Base-by-base conservation (phyloP, 1,140 invertebrate species). In the Euwallacea similis region DNA sequence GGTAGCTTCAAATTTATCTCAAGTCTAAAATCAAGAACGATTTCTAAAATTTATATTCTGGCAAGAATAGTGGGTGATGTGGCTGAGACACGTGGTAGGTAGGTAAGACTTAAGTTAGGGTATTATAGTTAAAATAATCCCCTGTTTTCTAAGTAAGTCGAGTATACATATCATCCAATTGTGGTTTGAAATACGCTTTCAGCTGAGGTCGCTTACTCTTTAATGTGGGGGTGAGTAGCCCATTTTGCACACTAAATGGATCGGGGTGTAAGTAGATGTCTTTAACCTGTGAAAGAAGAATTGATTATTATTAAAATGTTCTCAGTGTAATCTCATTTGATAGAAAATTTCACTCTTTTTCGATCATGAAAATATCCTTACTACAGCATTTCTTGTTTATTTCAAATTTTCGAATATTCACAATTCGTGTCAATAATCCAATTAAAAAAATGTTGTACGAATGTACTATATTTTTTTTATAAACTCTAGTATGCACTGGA, bases 161-260 rank as follows among this genome's bases (percentile, higher is more conserved):
- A 10, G 77, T 86, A 84, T 97, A 98, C 88, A 98, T 92, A 82
- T 95, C 93, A 79, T 95, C 93, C 75, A 97, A 86, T 81, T 95
- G 92, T 9, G 92, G 91, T 78, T 94, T 94, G 83, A 96, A 97
- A 78, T 94, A 93, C 62, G 89, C 92, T 81, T 91, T 93, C 66
- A 97, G 87, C 81, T 96, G 91, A 55, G 93, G 92, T 81, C 96
- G 86, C 85, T 98, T 98, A 69, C 93, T 90, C 84, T 99, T 99
- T 80, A 99, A 86, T 53, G 97, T 98, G 46, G 98, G 97, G 46
- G 98, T 99, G 41, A 99, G 84, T 13, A 99, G 88, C 69, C 94
- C 95, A 83, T 99, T 99, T 84, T 98, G 96, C 63, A 98, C 90
- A 47, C 95, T 95, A 85, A 99, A 99, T 58, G 91, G 91, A 83